These are phyloP conservation scores for Drosophila sproati DNA, from an alignment of 1,140 invertebrate genomes.

Conservation along the genomic window DNA sequence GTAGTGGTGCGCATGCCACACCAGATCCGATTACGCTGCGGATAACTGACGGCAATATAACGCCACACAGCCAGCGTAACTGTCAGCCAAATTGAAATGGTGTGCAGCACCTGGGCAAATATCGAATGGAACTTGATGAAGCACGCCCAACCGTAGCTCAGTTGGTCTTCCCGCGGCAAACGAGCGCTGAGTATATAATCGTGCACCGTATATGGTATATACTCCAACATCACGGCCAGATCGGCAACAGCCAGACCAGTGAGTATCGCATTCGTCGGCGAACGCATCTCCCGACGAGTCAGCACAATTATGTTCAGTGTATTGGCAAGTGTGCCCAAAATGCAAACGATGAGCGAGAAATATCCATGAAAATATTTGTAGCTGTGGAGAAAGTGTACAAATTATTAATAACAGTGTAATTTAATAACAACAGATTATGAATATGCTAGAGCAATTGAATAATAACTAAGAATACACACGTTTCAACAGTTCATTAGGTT, in stretches of 20 bases:
- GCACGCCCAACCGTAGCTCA: constrained; percentile 91
- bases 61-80: constrained; percentile 96
- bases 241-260: constrained; percentile 96
- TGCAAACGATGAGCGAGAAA: constrained; percentile 89
- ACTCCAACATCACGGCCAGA: constrained; percentile 96
- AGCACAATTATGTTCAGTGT: constrained; percentile 97
- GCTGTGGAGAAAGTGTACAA: constrained; percentile 35
- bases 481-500: background rate
- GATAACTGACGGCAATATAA: constrained; percentile 94
- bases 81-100: constrained; percentile 96
- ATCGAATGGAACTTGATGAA: constrained; percentile 94
- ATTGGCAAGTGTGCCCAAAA: constrained; percentile 96
- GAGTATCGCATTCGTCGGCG: constrained; percentile 93
- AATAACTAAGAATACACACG: background rate
- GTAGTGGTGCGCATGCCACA: constrained; percentile 90
- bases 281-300: constrained; percentile 94
- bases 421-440: too few relatives aligned
- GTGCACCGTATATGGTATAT: constrained; percentile 95
- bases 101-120: constrained; percentile 94
- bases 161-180: constrained; percentile 81
- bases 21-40: constrained; percentile 91
- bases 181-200: constrained; percentile 87
- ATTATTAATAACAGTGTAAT: background rate
- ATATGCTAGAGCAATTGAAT: too few relatives aligned
- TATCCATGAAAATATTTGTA: constrained; percentile 82